Evolutionary conservation across 2,888 invertebrate genomes (phyloP), one percentile per base, ranked within the genome.

Genomic region (Limenitis camilla): DNA sequence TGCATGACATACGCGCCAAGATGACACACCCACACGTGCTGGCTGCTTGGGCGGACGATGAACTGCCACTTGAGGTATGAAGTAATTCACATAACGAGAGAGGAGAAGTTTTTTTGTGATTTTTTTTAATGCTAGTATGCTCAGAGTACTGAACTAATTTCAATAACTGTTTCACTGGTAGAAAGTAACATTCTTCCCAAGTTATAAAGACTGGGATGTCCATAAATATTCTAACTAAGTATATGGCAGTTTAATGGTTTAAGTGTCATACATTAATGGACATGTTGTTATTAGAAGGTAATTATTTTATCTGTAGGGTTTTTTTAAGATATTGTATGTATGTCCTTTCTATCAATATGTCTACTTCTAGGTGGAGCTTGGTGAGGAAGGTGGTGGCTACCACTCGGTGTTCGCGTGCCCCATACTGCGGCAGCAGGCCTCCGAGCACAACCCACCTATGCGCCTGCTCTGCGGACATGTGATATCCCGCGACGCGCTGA

Each of bases 351-450:
- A 19, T 2, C 19, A 1, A 19, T 19, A 19, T 19, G 19, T 19
- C 19, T 19, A 19, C 19, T 3, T 10, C 39, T 76, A 96, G 96
- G 97, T 99, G 78, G 98, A 98, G 84, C 95, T 98, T 55, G 97
- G 98, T 72, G 90, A 98, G 61, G 98, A 97, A 51, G 96, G 96
- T 61, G 94, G 94, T 69, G 92, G 96, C 62, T 98, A 96, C 78
- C 99, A 99, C 88, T 99, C 98, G 5, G 95, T 98, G 72, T 99
- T 99, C 88, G 98, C 99, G 27, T 99, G 99, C 78, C 99, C 99
- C 6, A 99, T 99, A 69, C 89, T 99, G 56, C 91, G 98, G 50
- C 98, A 98, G 75, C 99, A 99, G 78, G 96, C 96, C 40, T 95
- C 96, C 1, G 97, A 97, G 64, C 91, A 91, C 64, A 99, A 99